Evolutionary conservation across 1,140 invertebrate species (phyloP), one percentile per base, ranked within the genome.

Genomic region (Orussus abietinus): DNA sequence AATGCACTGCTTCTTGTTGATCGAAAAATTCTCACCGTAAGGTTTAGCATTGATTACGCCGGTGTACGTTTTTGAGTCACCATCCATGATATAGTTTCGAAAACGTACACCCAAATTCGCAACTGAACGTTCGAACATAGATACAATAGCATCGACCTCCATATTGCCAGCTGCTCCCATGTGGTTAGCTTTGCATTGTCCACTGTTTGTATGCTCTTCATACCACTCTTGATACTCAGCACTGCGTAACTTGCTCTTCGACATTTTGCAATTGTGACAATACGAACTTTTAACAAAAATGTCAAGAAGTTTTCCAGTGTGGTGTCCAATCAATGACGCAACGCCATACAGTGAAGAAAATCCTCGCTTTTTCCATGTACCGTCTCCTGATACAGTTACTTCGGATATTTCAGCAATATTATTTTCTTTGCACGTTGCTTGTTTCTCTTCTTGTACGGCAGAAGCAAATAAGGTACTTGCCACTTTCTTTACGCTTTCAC

Each of bases 291-390:
- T 50, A 7, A 53, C 43, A 11, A 9, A 5, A 2, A 42, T n/a
- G 37, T 53, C 48, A n/a, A 53, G 6, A 12, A 53, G 33, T 41
- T 50, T 53, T 9, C 44, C 37, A 9, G 34, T 43, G 32, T 38
- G 48, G 13, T 38, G 39, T 9, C 36, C 45, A 34, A 51, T 51
- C 20, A 51, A 30, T 10, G 45, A 39, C 11, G 42, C 19, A 9
- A 48, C 40, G 7, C 49, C 52, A 21, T 37, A 43, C 26, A 48
- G 42, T 20, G 50, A 52, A 21, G 50, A 38, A 46, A 49, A 49
- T 4, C 50, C 50, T 20, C 50, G 22, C 31, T 52, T 52, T 20
- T 37, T 45, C 47, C 50, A 53, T 15, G 51, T 42, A 21, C 46
- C 47, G 26, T 50, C 43, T n/a, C 51, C 42, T 6, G 41, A 36